Conservation (phyloP, 1,140 invertebrate genomes). For the Tribolium castaneum region DNA sequence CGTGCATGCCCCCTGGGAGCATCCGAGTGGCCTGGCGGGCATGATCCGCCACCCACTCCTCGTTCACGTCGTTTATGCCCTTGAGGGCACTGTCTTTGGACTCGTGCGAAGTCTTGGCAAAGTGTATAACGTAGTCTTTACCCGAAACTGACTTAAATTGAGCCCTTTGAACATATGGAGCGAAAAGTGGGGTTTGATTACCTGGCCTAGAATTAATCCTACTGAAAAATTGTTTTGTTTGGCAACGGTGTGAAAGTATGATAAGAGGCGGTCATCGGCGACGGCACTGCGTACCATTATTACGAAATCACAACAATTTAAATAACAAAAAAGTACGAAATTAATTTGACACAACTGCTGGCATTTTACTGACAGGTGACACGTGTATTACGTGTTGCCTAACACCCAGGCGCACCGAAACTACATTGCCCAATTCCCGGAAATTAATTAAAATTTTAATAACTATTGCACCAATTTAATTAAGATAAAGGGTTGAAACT, state of each 20-base stretch:
- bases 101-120: constrained; percentile 74
- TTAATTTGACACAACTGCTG: neutral
- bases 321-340: neutral
- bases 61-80: constrained; percentile 66
- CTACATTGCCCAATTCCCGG: neutral
- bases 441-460: neutral
- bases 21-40: constrained; percentile 80
- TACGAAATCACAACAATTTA: constrained; percentile 12
- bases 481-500: constrained; percentile 25
- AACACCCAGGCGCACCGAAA: too few species aligned
- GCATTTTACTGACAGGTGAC: too few species aligned
- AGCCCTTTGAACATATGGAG: constrained; percentile 47
- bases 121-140: constrained; percentile 78
- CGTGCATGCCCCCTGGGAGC: constrained; percentile 84
- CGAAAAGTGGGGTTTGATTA: constrained; percentile 59
- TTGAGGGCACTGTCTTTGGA: constrained; percentile 53
- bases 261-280: constrained; percentile 64
- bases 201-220: constrained; percentile 77
- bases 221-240: constrained; percentile 69
- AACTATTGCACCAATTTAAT: neutral
- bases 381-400: too few species aligned
- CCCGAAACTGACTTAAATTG: constrained; percentile 67
- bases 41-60: constrained; percentile 75
- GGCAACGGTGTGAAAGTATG: constrained; percentile 64
- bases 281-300: constrained; percentile 66